Percentiles rank a stretch among this genome's conserved stretches.
Evolutionary conservation across 2,888 invertebrate genomes (phyloP).

Genomic region (Conistra vaccinii): DNA sequence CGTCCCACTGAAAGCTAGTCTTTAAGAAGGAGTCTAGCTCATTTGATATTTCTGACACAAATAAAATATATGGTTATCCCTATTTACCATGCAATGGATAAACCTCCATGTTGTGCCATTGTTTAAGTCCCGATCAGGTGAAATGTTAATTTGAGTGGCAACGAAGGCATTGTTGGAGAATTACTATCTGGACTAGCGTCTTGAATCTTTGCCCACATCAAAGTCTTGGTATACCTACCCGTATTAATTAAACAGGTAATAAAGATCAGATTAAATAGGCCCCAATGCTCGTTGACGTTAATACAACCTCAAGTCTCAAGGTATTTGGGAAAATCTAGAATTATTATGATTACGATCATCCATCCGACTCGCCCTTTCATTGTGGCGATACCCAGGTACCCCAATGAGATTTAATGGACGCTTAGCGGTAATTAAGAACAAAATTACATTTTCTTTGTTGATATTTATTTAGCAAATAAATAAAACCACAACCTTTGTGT

Average conservation of each 20-base stretch:
- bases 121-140: neutral
- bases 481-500: slow-evolving; percentile 37
- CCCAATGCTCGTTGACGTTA: slow-evolving; percentile 2
- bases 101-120: neutral
- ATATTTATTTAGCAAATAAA: slow-evolving; percentile 52
- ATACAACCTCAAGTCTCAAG: slow-evolving; percentile 9
- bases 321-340: slow-evolving; percentile 17
- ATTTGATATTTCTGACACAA: neutral
- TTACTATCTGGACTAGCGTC: neutral
- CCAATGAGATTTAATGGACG: slow-evolving; percentile 17
- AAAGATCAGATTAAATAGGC: slow-evolving; percentile 14
- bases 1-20: neutral
- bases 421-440: slow-evolving; percentile 39
- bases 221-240: neutral
- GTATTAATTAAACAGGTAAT: slow-evolving; percentile 11
- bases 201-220: neutral
- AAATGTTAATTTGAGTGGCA: neutral
- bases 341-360: slow-evolving; percentile 41
- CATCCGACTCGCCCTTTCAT: slow-evolving; percentile 25
- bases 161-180: slow-evolving; percentile 3
- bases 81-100: neutral
- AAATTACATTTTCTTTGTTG: slow-evolving; percentile 50
- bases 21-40: neutral
- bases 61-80: neutral
- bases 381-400: slow-evolving; percentile 10